These are phyloP conservation scores for Morpho achilles DNA, from an alignment of 2,888 invertebrate species.

Conservation along the genomic window DNA sequence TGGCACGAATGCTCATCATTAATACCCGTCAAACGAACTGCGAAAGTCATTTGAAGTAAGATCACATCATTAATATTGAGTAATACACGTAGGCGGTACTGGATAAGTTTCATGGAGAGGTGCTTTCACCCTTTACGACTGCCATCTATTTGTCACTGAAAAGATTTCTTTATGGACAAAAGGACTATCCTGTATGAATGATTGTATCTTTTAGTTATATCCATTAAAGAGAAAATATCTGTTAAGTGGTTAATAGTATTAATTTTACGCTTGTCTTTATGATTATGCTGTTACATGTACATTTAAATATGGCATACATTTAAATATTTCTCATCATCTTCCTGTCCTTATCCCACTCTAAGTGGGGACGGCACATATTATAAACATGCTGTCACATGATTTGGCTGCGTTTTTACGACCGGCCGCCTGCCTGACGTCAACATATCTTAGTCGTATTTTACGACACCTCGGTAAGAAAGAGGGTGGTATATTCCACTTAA, in stretches of 20 bases:
- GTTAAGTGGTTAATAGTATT: constrained; percentile 23
- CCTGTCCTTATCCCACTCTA: too few relatives aligned
- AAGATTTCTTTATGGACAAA: constrained; percentile 41
- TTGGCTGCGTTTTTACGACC: too few relatives aligned
- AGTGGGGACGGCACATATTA: too few relatives aligned
- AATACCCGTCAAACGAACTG: constrained; percentile 68
- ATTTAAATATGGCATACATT: too few relatives aligned
- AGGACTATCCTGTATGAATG: constrained; percentile 31
- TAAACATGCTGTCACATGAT: too few relatives aligned
- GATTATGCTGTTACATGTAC: not conserved
- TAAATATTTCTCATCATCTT: too few relatives aligned
- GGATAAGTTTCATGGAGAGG: constrained; percentile 64
- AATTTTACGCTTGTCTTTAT: constrained; percentile 51
- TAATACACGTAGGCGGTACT: constrained; percentile 64
- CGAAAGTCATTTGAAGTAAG: constrained; percentile 68
- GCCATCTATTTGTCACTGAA: constrained; percentile 61
- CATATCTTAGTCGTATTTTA: too few relatives aligned
- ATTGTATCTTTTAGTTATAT: constrained; percentile 12
- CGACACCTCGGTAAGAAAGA: too few relatives aligned
- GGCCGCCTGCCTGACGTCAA: too few relatives aligned
- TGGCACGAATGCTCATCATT: constrained; percentile 67
- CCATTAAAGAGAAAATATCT: constrained; percentile 28
- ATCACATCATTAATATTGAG: constrained; percentile 78
- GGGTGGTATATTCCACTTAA: too few relatives aligned
- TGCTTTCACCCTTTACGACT: constrained; percentile 73